Conservation (phyloP, 2,797 vertebrate species). For the Eutrigla gurnardus region DNA sequence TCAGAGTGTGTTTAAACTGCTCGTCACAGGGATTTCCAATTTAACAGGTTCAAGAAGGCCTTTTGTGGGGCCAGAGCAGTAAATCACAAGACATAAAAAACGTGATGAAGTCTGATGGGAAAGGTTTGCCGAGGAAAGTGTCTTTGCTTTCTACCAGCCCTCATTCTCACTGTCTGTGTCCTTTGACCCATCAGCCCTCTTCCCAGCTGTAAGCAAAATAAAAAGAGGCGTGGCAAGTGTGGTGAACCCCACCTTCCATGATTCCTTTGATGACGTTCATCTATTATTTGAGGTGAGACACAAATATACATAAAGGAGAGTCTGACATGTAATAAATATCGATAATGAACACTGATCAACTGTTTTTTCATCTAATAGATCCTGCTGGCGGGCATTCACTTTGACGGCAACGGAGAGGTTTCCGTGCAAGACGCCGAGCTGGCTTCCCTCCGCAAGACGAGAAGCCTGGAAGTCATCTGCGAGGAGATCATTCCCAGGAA, state of each 20-base stretch:
- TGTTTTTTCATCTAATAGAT: slow-evolving; percentile 75
- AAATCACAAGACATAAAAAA: slow-evolving; percentile 10
- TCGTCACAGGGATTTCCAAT: slow-evolving; percentile 20
- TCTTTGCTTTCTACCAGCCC: not conserved
- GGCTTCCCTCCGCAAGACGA: slow-evolving; percentile 86
- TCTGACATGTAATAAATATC: not conserved
- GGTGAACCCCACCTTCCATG: slow-evolving; percentile 61
- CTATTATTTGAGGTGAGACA: slow-evolving; percentile 77
- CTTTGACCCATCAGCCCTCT: slow-evolving; percentile 54
- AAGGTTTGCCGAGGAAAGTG: not conserved
- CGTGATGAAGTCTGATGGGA: slow-evolving; percentile 4
- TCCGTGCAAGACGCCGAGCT: slow-evolving; percentile 89
- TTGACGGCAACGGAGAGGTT: slow-evolving; percentile 79
- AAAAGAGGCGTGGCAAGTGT: slow-evolving; percentile 35
- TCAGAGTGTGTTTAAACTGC: slow-evolving; percentile 7
- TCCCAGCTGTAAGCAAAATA: slow-evolving; percentile 66
- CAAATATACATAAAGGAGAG: not conserved
- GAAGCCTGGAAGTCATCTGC: slow-evolving; percentile 83
- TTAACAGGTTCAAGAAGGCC: slow-evolving; percentile 23
- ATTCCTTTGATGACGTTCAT: slow-evolving; percentile 63
- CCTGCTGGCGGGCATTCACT: slow-evolving; percentile 84
- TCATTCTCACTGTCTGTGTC: slow-evolving; percentile 12
- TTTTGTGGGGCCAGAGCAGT: not conserved
- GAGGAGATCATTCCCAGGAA: slow-evolving; percentile 87
- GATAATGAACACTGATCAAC: not conserved